Percentiles rank a stretch among this genome's conserved stretches.
phyloP scores from a whole-genome alignment of 2,113 vertebrate genomes.

The Dinomys branickii region DNA sequence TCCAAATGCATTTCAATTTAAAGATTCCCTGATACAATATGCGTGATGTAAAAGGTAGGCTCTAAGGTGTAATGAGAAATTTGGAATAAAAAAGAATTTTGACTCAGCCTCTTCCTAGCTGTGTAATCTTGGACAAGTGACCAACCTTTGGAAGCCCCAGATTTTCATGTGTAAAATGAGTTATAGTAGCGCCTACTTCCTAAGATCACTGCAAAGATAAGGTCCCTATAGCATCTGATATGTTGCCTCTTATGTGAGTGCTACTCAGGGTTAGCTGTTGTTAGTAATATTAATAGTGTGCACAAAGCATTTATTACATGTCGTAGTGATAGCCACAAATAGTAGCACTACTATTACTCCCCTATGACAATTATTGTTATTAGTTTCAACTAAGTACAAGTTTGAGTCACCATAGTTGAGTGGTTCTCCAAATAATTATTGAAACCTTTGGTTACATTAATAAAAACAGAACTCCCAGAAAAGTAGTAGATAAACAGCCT shows the following conservation, averaged over 20 bases:
- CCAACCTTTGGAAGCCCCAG: not conserved
- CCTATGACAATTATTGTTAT: not conserved
- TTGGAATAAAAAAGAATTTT: slow-evolving; percentile 25
- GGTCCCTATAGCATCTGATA: not conserved
- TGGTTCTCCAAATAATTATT: not conserved
- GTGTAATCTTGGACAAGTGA: not conserved
- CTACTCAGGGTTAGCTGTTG: not conserved
- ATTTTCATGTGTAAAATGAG: not conserved
- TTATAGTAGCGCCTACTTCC: not conserved
- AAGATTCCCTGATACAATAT: not conserved
- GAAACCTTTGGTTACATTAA: slow-evolving; percentile 8
- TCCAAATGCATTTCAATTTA: not conserved
- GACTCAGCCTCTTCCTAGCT: not conserved
- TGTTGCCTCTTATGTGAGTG: not conserved
- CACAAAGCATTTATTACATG: not conserved
- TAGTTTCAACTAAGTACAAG: slow-evolving; percentile 11
- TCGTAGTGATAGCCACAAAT: not conserved
- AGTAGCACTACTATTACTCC: not conserved
- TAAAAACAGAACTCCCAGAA: slow-evolving; percentile 4
- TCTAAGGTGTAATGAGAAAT: not conserved
- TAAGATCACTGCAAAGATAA: not conserved
- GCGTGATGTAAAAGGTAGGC: not conserved
- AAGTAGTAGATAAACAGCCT: not conserved
- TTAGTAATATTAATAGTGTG: not conserved
- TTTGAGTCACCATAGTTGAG: not conserved